Base-by-base conservation (phyloP, 2,797 vertebrate species). In the Xerus rutilus region DNA sequence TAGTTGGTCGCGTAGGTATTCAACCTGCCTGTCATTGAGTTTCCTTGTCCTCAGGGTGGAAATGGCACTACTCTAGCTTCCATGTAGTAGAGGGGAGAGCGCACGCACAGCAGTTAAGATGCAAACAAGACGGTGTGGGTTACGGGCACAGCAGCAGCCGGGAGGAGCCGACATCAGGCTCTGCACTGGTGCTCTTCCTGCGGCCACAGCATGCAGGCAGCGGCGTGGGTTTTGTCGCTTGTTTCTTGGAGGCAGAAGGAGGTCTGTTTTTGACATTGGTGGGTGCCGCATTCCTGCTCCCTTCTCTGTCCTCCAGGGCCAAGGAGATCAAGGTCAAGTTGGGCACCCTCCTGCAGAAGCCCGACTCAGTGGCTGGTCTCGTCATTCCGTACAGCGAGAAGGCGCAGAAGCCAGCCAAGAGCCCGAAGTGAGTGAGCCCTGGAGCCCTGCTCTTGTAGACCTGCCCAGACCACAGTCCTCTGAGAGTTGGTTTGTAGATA, bases 281-380 rank as follows among this genome's bases (percentile, higher is more conserved):
- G 1, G 54, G 64, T 18, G 7, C 23, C 3, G 7, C 21, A 12
- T 52, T 54, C 77, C 74, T 65, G 5, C 10, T 39, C 4, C 86
- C 12, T 0, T 28, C 47, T 87, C 25, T 79, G 20, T 98, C 82
- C 21, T 45, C 8, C 98, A 99, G 99, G 99, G 99, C 99, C 39
- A 99, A 99, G 97, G 99, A 99, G 98, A 99, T 99, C 98, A 99
- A 99, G 99, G 98, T 98, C 0, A 99, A 99, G 97, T 98, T 99
- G 97, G 99, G 99, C 95, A 99, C 99, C 1, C 98, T 99, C 39
- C 99, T 99, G 91, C 99, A 99, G 98, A 99, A 99, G 99, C 99
- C 99, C 0, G 99, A 99, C 70, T 98, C 99, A 0, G 98, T 98
- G 96, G 98, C 99, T 45, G 99, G 99, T 98, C 98, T 99, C 94